Conservation (phyloP, 1,140 invertebrate species). For the Grapholita molesta region DNA sequence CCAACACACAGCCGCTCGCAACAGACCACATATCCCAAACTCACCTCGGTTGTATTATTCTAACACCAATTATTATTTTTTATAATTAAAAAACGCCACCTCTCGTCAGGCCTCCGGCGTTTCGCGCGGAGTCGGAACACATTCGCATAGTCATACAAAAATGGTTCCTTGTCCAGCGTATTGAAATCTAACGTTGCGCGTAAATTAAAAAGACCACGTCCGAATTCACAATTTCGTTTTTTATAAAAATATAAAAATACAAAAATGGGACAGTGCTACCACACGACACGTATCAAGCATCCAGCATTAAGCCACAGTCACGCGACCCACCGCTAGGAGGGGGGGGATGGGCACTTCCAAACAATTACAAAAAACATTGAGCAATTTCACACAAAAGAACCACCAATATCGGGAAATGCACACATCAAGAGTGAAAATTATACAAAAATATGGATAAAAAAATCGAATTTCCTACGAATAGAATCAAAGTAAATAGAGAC, state of each 20-base stretch:
- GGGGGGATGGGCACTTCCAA: constrained; percentile 46
- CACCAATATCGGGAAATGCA: constrained; percentile 39
- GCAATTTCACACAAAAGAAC: constrained; percentile 51
- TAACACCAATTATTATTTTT: constrained; percentile 57
- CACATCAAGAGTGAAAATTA: constrained; percentile 25
- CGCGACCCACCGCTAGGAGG: constrained; percentile 48
- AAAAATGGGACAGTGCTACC: constrained; percentile 73
- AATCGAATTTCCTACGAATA: constrained; percentile 50
- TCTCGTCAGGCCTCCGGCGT: constrained; percentile 25
- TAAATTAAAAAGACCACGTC: constrained; percentile 69
- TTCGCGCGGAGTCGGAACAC: constrained; percentile 2
- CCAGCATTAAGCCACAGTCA: constrained; percentile 36
- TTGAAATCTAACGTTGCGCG: constrained; percentile 54
- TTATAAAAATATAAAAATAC: constrained; percentile 78
- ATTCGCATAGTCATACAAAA: neutral
- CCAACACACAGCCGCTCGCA: constrained; percentile 34
- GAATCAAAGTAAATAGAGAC: constrained; percentile 33
- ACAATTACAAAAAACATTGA: constrained; percentile 36
- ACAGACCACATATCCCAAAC: constrained; percentile 70
- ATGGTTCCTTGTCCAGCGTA: constrained; percentile 11
- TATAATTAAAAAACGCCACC: constrained; percentile 15
- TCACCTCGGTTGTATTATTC: constrained; percentile 50
- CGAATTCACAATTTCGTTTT: constrained; percentile 66
- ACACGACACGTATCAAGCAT: constrained; percentile 26
- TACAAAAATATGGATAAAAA: constrained; percentile 32